These are phyloP conservation scores for Phaetusa simplex DNA, from an alignment of 2,113 vertebrate genomes.

Conservation along the genomic window DNA sequence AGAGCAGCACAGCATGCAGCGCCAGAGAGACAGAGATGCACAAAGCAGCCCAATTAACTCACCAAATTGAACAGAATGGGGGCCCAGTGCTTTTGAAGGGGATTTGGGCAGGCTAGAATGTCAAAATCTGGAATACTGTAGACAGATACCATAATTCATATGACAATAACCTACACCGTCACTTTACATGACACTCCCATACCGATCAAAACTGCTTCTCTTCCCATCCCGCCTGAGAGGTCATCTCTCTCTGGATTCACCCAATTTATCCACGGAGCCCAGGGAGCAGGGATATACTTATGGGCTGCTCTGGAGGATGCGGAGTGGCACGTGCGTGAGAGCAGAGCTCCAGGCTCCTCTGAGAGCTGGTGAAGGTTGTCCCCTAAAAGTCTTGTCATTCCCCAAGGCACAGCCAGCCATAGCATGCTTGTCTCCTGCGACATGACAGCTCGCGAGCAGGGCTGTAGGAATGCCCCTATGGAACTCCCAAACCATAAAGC, in stretches of 20 bases:
- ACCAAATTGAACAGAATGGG: neutral
- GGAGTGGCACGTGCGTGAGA: neutral
- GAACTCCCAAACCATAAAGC: conserved; percentile 16
- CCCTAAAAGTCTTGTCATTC: neutral
- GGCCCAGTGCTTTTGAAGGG: neutral
- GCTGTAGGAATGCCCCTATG: neutral
- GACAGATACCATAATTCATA: neutral
- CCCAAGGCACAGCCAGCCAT: neutral
- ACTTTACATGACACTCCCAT: neutral
- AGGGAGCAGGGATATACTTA: neutral
- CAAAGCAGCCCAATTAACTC: conserved; percentile 38
- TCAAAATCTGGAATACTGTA: neutral
- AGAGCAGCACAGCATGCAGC: neutral
- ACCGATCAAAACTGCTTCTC: neutral
- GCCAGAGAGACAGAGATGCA: neutral
- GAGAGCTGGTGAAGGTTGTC: neutral
- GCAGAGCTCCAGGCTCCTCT: neutral
- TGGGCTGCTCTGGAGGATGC: neutral
- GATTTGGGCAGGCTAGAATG: neutral
- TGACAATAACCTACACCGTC: neutral
- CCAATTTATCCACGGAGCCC: neutral
- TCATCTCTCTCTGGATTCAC: neutral
- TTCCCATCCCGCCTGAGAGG: neutral
- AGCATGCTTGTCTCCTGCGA: neutral
- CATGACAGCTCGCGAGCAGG: neutral